A percentile compares a stretch with the other conserved stretches of the same genome.
Conservation (phyloP, 2,113 vertebrate genomes). For the Thunnus thynnus region DNA sequence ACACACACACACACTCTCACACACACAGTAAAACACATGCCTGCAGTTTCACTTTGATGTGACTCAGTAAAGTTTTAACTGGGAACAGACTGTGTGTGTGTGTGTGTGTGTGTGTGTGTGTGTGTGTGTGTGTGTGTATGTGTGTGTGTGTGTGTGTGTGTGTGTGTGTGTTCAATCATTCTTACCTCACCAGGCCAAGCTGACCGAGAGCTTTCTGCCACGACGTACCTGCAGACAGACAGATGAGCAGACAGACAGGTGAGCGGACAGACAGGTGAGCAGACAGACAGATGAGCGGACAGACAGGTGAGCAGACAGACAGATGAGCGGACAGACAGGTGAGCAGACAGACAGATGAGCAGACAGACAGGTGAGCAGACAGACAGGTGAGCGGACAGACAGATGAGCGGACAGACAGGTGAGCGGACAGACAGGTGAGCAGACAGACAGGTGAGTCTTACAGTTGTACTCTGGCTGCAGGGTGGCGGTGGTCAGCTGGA, state of each 20-base stretch:
- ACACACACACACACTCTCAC: not conserved
- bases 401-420: not conserved
- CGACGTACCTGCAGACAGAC: slow-evolving; percentile 56
- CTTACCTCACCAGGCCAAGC: slow-evolving; percentile 73
- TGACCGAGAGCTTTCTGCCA: slow-evolving; percentile 68
- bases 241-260: not conserved
- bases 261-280: too few relatives aligned
- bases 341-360: not conserved
- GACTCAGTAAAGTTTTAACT: not conserved
- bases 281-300: too few relatives aligned
- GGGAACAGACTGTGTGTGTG: not conserved
- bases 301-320: not conserved
- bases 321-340: not conserved
- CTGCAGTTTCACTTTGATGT: not conserved
- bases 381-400: not conserved
- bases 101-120: too few relatives aligned
- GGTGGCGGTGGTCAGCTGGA: slow-evolving; percentile 85
- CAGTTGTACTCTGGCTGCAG: slow-evolving; percentile 91
- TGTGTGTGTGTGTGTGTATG: not conserved
- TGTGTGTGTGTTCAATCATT: not conserved
- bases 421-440: not conserved
- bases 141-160: too few relatives aligned
- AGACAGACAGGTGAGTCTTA: slow-evolving; percentile 80
- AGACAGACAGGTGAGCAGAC: slow-evolving; percentile 11
- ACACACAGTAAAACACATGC: not conserved